Evolutionary conservation across 2,797 vertebrate species (phyloP).

Genomic region (Danio aesculapii): DNA sequence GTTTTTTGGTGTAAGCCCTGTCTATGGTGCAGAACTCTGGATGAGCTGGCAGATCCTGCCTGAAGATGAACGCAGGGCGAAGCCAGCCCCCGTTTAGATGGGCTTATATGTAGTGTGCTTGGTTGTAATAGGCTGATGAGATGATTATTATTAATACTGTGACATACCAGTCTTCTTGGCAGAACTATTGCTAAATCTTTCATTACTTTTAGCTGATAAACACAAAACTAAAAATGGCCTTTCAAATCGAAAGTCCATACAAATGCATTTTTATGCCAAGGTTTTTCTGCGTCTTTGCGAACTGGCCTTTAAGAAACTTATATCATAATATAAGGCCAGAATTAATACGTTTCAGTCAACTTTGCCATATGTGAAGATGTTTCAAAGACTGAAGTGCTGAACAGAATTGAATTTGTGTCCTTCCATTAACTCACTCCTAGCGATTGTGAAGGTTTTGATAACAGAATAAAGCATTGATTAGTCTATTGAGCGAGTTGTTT

Average conservation of each 20-base stretch:
- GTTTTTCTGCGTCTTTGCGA: not conserved
- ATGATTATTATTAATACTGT: too few relatives aligned
- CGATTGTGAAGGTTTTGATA: conserved; percentile 7
- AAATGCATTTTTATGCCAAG: not conserved
- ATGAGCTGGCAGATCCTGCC: too few relatives aligned
- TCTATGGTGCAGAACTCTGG: too few relatives aligned
- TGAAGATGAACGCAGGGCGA: too few relatives aligned
- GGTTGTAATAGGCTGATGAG: too few relatives aligned
- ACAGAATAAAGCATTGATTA: conserved; percentile 21
- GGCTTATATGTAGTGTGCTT: too few relatives aligned
- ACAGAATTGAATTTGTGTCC: not conserved
- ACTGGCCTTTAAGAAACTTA: not conserved
- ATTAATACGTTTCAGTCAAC: not conserved
- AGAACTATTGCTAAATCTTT: too few relatives aligned
- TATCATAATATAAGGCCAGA: not conserved
- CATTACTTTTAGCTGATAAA: too few relatives aligned
- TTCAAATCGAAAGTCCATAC: not conserved
- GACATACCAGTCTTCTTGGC: too few relatives aligned
- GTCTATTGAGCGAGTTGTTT: conserved; percentile 21
- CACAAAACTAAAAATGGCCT: too few relatives aligned
- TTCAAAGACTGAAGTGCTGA: not conserved
- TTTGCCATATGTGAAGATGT: not conserved
- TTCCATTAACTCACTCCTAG: not conserved
- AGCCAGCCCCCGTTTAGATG: too few relatives aligned
- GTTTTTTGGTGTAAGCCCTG: too few relatives aligned